Conservation (phyloP, 2,113 vertebrate species). For the Lepus timidus region DNA sequence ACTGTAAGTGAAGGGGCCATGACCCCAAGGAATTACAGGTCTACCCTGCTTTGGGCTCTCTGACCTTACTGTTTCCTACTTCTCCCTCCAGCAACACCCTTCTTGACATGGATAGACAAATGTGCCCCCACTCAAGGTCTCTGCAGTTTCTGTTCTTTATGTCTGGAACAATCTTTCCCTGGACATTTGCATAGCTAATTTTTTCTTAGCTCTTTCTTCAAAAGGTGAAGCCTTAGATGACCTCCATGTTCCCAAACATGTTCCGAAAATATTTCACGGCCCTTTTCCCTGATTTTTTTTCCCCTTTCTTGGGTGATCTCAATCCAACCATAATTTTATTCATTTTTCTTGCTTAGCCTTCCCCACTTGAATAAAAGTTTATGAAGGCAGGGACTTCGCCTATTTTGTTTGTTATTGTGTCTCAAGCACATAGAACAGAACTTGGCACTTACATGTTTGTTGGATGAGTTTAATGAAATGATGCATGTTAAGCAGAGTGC, state of each 20-base stretch:
- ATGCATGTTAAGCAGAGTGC: neutral
- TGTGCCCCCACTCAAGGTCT: too few species aligned
- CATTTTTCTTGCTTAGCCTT: neutral
- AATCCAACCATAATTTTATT: neutral
- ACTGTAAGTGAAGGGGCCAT: neutral
- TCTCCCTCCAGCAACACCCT: too few species aligned
- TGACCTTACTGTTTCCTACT: neutral
- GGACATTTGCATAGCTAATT: neutral
- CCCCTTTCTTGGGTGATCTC: neutral
- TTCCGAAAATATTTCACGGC: neutral
- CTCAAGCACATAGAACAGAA: neutral
- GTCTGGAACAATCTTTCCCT: neutral
- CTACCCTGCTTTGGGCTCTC: neutral
- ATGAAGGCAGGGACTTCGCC: neutral
- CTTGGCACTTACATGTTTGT: neutral
- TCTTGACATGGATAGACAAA: neutral
- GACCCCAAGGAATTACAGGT: neutral
- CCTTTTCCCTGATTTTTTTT: neutral
- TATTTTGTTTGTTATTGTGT: neutral
- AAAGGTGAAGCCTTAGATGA: neutral
- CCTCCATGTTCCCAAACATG: neutral
- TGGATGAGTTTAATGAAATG: neutral
- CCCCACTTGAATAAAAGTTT: neutral
- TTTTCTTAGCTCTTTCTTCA: neutral
- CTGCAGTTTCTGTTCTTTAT: neutral